phyloP scores from a whole-genome alignment of 2,888 invertebrate genomes.

The Cristatella mucedo region DNA sequence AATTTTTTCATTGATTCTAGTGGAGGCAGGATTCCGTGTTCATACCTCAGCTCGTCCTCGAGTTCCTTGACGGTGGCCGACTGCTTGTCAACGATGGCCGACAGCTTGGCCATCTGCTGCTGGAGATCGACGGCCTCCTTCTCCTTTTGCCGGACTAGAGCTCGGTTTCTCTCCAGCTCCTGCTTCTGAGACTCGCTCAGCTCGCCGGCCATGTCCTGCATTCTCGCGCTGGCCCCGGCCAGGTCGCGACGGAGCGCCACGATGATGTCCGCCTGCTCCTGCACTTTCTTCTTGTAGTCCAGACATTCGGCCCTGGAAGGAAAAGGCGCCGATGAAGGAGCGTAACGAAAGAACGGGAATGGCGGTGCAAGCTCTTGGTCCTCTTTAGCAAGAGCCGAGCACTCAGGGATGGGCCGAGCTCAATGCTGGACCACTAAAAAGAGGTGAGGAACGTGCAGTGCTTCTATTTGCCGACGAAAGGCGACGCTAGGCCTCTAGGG shows the following conservation, averaged over 20 bases:
- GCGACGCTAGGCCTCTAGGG: too few relatives aligned
- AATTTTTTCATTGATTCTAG: too few relatives aligned
- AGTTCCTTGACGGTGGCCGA: too few relatives aligned
- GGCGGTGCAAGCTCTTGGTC: too few relatives aligned
- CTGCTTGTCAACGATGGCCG: constrained; percentile 34
- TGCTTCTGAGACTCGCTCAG: constrained; percentile 35
- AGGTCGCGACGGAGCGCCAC: constrained; percentile 31
- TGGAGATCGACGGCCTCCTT: constrained; percentile 27
- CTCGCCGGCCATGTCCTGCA: constrained; percentile 37
- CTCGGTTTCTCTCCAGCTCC: constrained; percentile 29
- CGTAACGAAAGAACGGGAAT: background rate
- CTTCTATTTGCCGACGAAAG: too few relatives aligned
- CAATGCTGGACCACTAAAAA: too few relatives aligned
- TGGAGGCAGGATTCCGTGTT: too few relatives aligned
- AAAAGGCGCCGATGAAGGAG: background rate
- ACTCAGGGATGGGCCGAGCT: too few relatives aligned
- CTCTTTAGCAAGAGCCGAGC: too few relatives aligned
- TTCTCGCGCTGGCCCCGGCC: constrained; percentile 31
- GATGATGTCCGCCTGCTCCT: constrained; percentile 32
- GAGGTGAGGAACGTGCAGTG: too few relatives aligned
- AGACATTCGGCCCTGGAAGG: constrained; percentile 26
- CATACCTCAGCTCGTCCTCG: too few relatives aligned
- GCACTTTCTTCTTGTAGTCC: constrained; percentile 26
- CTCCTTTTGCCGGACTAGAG: constrained; percentile 20
- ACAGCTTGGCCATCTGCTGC: constrained; percentile 34